Evolutionary conservation across 2,113 vertebrate genomes (phyloP), one percentile per base, ranked within the genome.

Genomic region (Psilopogon haemacephalus): DNA sequence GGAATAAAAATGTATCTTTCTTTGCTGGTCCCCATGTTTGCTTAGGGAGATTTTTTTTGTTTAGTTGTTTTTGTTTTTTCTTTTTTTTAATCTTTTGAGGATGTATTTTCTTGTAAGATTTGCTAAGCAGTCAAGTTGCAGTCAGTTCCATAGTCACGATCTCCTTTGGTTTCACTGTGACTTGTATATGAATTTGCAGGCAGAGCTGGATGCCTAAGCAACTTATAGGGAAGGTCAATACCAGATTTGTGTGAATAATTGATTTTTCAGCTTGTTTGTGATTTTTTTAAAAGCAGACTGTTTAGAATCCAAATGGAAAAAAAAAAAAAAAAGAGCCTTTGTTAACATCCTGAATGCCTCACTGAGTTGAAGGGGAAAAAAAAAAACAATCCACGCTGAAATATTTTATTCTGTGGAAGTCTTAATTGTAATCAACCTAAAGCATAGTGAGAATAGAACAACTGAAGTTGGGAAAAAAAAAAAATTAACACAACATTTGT

Each of bases 201-300:
- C 59, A 74, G 86, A 93, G 87, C 42, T 73, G 74, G 59, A 88
- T 71, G 58, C n/a, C 62, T 84, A 44, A 84, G 82, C 93, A 95
- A 91, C 94, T 95, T 95, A 95, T 68, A 81, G 86, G 91, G 91
- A 89, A 85, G 93, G 89, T 94, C 93, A 95, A 93, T 95, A 88
- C 85, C 65, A 89, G 93, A 96, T 93, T 96, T 95, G 95, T 96
- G 92, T 96, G 95, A 93, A 96, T 94, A 96, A 96, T 96, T 95
- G 95, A 96, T 96, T 95, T 96, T 96, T 95, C 88, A 91, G 92
- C 95, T 88, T 93, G 95, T 94, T 96, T 96, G 88, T 95, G 93
- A 88, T 91, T 87, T 92, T 74, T 33, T 48, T 24, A 50, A 11
- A 92, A 93, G 83, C 50, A 94, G 84, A 67, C 84, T 91, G 78